Evolutionary conservation across 2,797 vertebrate species (phyloP), one percentile per base, ranked within the genome.

Genomic region (Hydrolagus colliei): DNA sequence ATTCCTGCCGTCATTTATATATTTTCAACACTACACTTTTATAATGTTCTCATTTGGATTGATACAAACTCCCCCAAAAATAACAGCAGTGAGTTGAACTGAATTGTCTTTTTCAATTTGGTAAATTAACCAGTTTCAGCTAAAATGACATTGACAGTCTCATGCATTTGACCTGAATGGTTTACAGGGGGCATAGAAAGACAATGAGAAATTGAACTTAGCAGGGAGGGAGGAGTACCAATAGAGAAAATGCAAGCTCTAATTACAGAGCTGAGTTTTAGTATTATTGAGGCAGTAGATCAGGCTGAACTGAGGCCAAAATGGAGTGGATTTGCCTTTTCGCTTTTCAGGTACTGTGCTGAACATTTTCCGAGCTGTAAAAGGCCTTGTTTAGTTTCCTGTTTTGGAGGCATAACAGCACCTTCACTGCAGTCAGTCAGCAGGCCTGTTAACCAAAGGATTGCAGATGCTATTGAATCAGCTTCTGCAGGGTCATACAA

Each of bases 401-500:
- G 27, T 32, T 71, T 1, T 52, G 41, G 41, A 6, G 41, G 41
- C 41, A 52, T 6, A 52, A 6, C 41, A 52, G 41, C 41, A 52
- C 41, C 41, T 3, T 52, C 8, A 20, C 71, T 71, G 27, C 41
- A 20, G 41, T 20, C 41, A 20, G 41, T 20, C 79, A 71, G 65
- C 52, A 41, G 9, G 79, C 67, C 13, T 80, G 18, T 63, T 35
- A 32, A 75, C 16, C 73, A 52, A 18, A 77, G 32, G 65, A 68
- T 68, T 68, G 63, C 63, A 41, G 9, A 32, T 84, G 35, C 22
- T 52, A 68, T 65, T 68, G 79, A 68, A 71, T 84, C 90, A 89
- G 87, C 87, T 84, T 62, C 88, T 91, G 88, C 90, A 63, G 88
- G 27, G 27, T 27, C 27, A 27, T 27, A 27, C 27, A 27, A 27